Base-by-base conservation (phyloP, 2,113 vertebrate genomes). In the Tragelaphus imberbis region DNA sequence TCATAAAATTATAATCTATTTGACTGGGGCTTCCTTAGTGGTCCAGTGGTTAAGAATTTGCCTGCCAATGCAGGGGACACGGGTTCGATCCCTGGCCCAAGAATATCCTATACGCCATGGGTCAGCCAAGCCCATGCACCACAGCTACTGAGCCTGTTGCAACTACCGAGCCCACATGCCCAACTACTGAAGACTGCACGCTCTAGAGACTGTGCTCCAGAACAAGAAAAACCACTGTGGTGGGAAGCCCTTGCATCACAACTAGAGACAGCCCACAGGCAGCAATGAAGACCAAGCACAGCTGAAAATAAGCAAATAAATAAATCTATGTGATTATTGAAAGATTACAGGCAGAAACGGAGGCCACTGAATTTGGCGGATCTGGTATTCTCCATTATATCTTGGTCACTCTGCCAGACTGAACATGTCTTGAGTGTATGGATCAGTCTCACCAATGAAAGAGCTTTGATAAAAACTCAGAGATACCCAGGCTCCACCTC, bases 221-320 rank as follows among this genome's bases (percentile, higher is more conserved):
- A 23, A 23, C n/a, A 3, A n/a, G 19, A 75, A 23, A 12, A 75
- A 13, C n/a, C 68, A 3, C 68, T 1, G 0, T 6, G 10, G n/a
- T 2, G 68, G n/a, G n/a, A 40, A 23, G n/a, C 68, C 68, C 68
- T 36, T 3, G 1, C 19, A 12, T 13, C 19, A 40, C 10, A 12
- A 21, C 65, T 0, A 23, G 9, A 75, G n/a, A 40, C n/a, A 40
- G 68, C 68, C 68, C 10, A 2, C 68, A 75, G 68, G n/a, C n/a
- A 40, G 68, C n/a, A 12, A 12, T 11, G 2, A 40, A 23, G 68
- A 40, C 10, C 68, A 40, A 75, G 68, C 1, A 6, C 5, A 6
- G n/a, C 5, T 12, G n/a, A 40, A 75, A 23, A 75, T 40, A 13
- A n/a, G 30, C 63, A 68, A 13, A 40, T 3, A 75, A 23, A 75